Evolutionary conservation across 2,113 vertebrate species (phyloP).

Genomic region (Tylochromis polylepis): DNA sequence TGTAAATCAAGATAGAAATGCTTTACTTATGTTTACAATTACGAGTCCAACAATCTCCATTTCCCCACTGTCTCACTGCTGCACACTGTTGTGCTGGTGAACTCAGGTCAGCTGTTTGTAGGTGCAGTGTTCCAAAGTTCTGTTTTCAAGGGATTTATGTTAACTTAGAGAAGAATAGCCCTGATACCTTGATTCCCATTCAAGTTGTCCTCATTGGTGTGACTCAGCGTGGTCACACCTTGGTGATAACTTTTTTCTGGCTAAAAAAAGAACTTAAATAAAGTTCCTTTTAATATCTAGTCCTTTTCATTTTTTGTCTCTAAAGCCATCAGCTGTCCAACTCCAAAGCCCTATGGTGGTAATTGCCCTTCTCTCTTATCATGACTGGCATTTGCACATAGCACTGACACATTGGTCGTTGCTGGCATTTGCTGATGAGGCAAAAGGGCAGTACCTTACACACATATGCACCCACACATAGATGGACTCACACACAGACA

Average conservation of each 20-base stretch:
- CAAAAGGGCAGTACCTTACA: constrained; percentile 47
- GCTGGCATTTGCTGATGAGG: constrained; percentile 61
- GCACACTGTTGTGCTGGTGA: not conserved
- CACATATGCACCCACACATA: not conserved
- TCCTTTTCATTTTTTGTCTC: not conserved
- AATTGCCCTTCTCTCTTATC: constrained; percentile 52
- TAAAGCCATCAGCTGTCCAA: constrained; percentile 12
- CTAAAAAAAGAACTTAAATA: not conserved
- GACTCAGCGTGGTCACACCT: not conserved
- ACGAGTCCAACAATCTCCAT: not conserved
- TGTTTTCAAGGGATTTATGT: not conserved
- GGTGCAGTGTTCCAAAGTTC: not conserved
- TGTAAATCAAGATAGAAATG: not conserved
- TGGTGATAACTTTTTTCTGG: not conserved
- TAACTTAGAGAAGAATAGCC: not conserved
- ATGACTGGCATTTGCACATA: constrained; percentile 63
- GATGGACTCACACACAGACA: not conserved
- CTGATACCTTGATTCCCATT: not conserved
- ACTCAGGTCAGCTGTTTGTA: not conserved
- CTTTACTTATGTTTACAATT: not conserved
- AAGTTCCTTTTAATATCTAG: not conserved
- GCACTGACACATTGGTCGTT: constrained; percentile 57
- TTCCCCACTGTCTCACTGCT: not conserved
- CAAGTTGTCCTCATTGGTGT: not conserved
- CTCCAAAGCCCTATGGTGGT: constrained; percentile 25